Percentiles rank a stretch among this genome's conserved stretches.
phyloP scores from a whole-genome alignment of 2,797 vertebrate genomes.

The Poecilia wingei region DNA sequence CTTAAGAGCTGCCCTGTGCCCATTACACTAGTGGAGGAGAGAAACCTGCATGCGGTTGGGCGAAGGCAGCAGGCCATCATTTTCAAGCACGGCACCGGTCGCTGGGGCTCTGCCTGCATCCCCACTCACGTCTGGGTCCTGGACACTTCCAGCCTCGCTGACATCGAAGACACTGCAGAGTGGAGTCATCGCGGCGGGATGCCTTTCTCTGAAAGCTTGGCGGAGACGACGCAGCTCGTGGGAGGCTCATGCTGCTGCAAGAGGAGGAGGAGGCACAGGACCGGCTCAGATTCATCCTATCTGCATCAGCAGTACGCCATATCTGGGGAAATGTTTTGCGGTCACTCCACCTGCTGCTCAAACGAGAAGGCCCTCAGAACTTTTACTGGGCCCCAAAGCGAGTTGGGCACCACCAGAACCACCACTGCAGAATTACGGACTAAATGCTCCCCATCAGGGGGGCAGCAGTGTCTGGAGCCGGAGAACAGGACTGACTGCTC shows the following conservation, averaged over 20 bases:
- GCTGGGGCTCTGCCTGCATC: conserved; percentile 50
- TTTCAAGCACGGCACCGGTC: conserved; percentile 72
- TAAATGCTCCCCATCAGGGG: conserved; percentile 80
- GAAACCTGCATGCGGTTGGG: conserved; percentile 50
- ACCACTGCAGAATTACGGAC: conserved; percentile 83
- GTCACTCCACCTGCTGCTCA: conserved; percentile 91
- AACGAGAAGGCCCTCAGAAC: conserved; percentile 87
- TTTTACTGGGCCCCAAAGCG: conserved; percentile 80
- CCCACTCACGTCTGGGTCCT: conserved; percentile 87
- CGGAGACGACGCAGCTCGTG: conserved; percentile 79
- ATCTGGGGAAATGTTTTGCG: conserved; percentile 85
- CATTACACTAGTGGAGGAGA: conserved; percentile 76
- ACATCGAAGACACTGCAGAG: conserved; percentile 95
- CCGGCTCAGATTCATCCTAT: conserved; percentile 78
- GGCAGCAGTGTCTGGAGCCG: conserved; percentile 77
- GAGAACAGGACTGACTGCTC: conserved; percentile 81
- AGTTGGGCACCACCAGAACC: conserved; percentile 74
- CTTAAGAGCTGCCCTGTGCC: conserved; percentile 67
- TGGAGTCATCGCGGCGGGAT: conserved; percentile 82
- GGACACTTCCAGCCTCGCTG: conserved; percentile 86
- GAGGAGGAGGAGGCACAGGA: conserved; percentile 86
- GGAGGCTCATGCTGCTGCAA: conserved; percentile 84
- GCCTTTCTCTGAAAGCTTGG: conserved; percentile 76
- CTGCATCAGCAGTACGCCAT: conserved; percentile 88
- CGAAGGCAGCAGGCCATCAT: conserved; percentile 72